phyloP scores from a whole-genome alignment of 2,113 vertebrate species.

The Sinocyclocheilus anophthalmus region DNA sequence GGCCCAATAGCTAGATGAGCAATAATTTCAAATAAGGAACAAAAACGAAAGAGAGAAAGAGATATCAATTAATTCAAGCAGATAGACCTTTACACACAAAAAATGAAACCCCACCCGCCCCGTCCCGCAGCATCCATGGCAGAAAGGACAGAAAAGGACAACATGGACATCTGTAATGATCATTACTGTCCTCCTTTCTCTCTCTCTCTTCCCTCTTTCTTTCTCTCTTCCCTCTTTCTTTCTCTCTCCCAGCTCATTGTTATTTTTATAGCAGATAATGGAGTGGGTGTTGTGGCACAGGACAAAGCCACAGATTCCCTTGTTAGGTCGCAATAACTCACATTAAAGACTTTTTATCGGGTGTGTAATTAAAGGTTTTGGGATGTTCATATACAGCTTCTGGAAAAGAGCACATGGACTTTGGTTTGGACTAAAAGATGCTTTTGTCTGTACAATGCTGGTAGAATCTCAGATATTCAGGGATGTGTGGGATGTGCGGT shows the following conservation, averaged over 20 bases:
- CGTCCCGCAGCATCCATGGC: slow-evolving; percentile 57
- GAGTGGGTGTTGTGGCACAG: background rate
- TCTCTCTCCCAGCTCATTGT: slow-evolving; percentile 22
- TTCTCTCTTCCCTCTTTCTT: slow-evolving; percentile 57
- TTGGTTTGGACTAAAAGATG: background rate
- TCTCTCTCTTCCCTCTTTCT: slow-evolving; percentile 47
- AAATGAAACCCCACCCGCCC: slow-evolving; percentile 40
- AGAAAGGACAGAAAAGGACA: slow-evolving; percentile 33
- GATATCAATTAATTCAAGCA: slow-evolving; percentile 51
- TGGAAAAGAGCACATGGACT: background rate
- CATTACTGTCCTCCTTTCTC: slow-evolving; percentile 49
- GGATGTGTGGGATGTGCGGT: slow-evolving; percentile 15
- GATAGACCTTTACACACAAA: slow-evolving; percentile 17
- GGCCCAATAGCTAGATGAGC: slow-evolving; percentile 1
- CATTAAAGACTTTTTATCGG: background rate
- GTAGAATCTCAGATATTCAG: slow-evolving; percentile 33
- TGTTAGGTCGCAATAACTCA: background rate
- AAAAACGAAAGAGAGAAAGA: slow-evolving; percentile 3
- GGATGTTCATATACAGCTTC: background rate
- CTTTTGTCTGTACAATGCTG: background rate
- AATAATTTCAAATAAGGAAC: slow-evolving; percentile 10
- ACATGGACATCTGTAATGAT: slow-evolving; percentile 13
- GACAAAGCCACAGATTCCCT: slow-evolving; percentile 14
- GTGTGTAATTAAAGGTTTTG: slow-evolving; percentile 34
- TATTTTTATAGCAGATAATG: slow-evolving; percentile 40